These are phyloP conservation scores for Enteromius anoplus DNA, from an alignment of 2,797 vertebrate genomes.

Conservation along the genomic window DNA sequence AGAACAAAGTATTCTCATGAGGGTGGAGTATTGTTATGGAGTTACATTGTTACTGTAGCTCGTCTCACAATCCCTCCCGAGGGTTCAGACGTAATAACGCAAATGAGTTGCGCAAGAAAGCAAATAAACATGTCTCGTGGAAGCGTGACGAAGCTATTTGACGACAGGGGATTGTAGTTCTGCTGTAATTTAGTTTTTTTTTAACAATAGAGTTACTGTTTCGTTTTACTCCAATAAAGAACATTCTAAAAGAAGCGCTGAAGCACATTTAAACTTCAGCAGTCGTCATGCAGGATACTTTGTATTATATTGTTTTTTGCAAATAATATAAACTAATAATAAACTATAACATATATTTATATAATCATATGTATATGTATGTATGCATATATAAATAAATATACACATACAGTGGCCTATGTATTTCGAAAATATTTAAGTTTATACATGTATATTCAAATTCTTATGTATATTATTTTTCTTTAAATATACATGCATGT, in stretches of 20 bases:
- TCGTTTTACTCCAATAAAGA: neutral
- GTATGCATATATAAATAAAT: no score
- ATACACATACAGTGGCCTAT: no score
- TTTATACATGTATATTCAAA: no score
- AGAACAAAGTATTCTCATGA: neutral
- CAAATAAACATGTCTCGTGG: neutral
- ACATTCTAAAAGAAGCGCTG: neutral
- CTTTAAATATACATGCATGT: no score
- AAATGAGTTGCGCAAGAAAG: neutral
- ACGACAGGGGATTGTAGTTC: neutral
- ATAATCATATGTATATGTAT: no score
- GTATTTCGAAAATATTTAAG: no score
- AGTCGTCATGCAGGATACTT: no score
- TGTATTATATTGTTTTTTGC: neutral
- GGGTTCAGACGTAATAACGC: neutral
- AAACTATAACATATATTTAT: no score
- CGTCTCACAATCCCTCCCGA: neutral
- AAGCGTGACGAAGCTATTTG: neutral
- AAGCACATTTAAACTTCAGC: neutral
- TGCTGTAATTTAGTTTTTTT: neutral
- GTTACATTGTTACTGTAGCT: constrained; percentile 28
- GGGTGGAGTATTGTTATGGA: constrained; percentile 34
- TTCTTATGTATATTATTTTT: no score
- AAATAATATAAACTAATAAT: neutral
- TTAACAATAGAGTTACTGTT: neutral